Evolutionary conservation across 2,888 invertebrate genomes (phyloP).

Genomic region (Leucoma salicis): DNA sequence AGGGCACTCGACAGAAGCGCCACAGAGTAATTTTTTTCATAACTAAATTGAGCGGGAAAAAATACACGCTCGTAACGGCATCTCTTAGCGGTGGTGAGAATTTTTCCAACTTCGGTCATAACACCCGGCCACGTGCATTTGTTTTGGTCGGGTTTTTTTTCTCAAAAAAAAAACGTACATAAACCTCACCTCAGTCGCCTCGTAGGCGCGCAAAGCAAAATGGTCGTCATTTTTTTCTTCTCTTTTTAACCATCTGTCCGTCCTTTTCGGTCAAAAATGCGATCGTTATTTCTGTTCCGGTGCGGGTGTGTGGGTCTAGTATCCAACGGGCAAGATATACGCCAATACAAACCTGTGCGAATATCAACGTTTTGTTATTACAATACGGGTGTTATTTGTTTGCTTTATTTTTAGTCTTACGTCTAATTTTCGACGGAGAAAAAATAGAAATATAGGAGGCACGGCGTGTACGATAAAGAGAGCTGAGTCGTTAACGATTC

Average conservation of each 20-base stretch:
- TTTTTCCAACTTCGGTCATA: constrained; percentile 77
- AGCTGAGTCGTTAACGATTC: constrained; percentile 82
- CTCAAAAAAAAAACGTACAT: constrained; percentile 78
- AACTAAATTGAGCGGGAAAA: constrained; percentile 62
- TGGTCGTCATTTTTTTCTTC: constrained; percentile 82
- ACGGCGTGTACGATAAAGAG: constrained; percentile 80
- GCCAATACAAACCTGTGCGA: constrained; percentile 38
- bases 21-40: constrained; percentile 64
- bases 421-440: constrained; percentile 74
- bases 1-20: constrained; percentile 51
- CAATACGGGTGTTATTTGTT: constrained; percentile 35
- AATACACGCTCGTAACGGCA: constrained; percentile 73
- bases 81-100: constrained; percentile 72
- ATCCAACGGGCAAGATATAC: constrained; percentile 54
- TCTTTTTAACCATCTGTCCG: constrained; percentile 82
- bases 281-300: constrained; percentile 83
- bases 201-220: constrained; percentile 80
- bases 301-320: constrained; percentile 75
- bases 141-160: constrained; percentile 81
- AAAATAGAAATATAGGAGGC: constrained; percentile 83
- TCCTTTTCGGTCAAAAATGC: constrained; percentile 83
- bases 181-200: constrained; percentile 66
- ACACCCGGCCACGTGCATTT: constrained; percentile 81
- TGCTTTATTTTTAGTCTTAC: constrained; percentile 58
- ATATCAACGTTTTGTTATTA: constrained; percentile 19